Base-by-base conservation (phyloP, 2,797 vertebrate genomes). In the Sebastes itinus region DNA sequence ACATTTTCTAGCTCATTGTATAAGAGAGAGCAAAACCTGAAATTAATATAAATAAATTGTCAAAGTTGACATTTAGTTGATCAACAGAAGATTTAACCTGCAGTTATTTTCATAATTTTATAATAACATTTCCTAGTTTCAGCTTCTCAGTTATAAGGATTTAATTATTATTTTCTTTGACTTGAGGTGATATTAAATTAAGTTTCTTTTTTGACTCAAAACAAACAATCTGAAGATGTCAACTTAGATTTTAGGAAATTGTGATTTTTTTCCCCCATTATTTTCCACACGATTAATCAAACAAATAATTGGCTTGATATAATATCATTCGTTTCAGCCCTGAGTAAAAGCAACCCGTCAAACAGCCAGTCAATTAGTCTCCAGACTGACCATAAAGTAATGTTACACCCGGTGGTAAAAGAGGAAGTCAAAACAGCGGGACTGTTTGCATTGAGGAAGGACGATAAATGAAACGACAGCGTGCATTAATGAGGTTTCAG, bases 401-500 rank as follows among this genome's bases (percentile, higher is more conserved):
- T 32, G 32, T 23, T 61, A 20, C 10, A 63, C 63, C 64, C 3
- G 1, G 35, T 42, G 64, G 46, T 13, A 72, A 78, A 80, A 64
- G 27, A 84, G 42, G 23, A 80, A 77, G 52, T 81, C 70, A 79
- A 73, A 87, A 69, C 77, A 65, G 46, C 25, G 7, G 71, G 28
- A 61, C 72, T 66, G 81, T 82, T 85, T 83, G 33, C 60, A 11
- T 72, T 30, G 49, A 78, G 38, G 9, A 22, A 32, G 46, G 7
- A 14, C 38, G 2, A 28, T 71, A 75, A 80, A 68, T 80, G 56
- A 81, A 84, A 75, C 13, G 83, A 86, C 72, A 72, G 78, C 67
- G 25, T 16, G 68, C 81, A 83, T 88, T 89, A 84, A 79, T 75
- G 18, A 76, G 55, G 35, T 66, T 84, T 87, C 78, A 66, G 72